phyloP scores from a whole-genome alignment of 2,888 invertebrate genomes.

The Punctoribates punctum region DNA sequence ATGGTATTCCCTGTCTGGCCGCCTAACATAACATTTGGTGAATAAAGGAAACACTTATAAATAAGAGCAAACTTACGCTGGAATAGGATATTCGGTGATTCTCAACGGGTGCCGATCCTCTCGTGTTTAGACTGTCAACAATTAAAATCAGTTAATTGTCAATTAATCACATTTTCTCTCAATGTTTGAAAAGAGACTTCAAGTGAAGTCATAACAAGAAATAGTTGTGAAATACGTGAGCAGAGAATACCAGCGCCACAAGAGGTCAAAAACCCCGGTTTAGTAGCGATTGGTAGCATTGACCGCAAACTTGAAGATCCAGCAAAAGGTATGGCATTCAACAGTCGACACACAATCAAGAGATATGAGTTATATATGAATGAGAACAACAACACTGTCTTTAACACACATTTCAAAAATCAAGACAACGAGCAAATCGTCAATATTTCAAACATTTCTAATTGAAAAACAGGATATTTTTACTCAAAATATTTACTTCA shows the following conservation, averaged over 20 bases:
- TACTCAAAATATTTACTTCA: too few relatives aligned
- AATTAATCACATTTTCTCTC: background rate
- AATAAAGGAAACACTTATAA: background rate
- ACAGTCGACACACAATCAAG: constrained; percentile 10
- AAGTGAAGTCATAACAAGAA: background rate
- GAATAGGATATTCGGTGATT: constrained; percentile 7
- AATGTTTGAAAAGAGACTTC: background rate
- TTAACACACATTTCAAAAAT: background rate
- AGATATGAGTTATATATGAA: constrained; percentile 6
- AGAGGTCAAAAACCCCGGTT: constrained; percentile 21
- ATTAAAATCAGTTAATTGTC: background rate
- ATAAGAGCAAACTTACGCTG: background rate
- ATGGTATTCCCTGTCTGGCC: constrained; percentile 12
- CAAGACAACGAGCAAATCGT: background rate
- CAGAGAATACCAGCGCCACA: background rate
- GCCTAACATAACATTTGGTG: background rate
- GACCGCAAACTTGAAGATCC: constrained; percentile 32
- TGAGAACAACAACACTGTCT: background rate
- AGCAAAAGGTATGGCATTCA: constrained; percentile 11
- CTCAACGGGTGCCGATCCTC: constrained; percentile 8
- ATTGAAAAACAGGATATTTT: background rate
- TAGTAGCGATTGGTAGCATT: constrained; percentile 11
- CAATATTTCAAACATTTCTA: background rate
- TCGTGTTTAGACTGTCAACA: background rate
- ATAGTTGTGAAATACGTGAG: constrained; percentile 19